Conservation (phyloP, 2,888 invertebrate genomes). For the Pseudolycoriella hygida region DNA sequence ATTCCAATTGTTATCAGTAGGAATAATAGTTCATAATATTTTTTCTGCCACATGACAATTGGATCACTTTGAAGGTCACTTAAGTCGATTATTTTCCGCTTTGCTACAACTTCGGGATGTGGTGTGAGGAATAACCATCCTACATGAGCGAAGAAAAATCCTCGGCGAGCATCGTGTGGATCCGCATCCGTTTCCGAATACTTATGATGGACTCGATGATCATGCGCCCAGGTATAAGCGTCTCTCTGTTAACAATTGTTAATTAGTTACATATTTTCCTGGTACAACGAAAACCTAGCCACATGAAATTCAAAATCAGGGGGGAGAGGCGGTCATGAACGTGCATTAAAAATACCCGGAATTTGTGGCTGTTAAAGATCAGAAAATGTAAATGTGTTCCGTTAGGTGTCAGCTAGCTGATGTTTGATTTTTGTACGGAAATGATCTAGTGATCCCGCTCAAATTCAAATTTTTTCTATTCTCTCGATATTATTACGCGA, state of each 20-base stretch:
- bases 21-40: conserved; percentile 53
- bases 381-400: no score
- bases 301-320: no score
- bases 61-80: conserved; percentile 53
- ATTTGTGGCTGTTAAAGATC: no score
- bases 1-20: conserved; percentile 44
- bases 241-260: conserved; percentile 39
- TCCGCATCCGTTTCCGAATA: conserved; percentile 76
- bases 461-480: no score
- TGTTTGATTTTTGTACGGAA: no score
- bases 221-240: conserved; percentile 72
- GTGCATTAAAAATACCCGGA: no score
- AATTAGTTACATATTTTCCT: no score
- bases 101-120: conserved; percentile 56
- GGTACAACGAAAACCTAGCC: no score
- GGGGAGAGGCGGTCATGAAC: no score
- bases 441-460: no score
- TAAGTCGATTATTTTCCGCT: conserved; percentile 47
- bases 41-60: conserved; percentile 62
- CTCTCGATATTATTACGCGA: no score
- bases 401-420: no score
- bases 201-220: conserved; percentile 79
- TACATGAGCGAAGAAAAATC: conserved; percentile 82
- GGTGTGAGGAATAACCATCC: conserved; percentile 81
- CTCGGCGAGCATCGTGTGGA: conserved; percentile 52